Conservation (phyloP, 2,113 vertebrate genomes). For the Suricata suricatta region DNA sequence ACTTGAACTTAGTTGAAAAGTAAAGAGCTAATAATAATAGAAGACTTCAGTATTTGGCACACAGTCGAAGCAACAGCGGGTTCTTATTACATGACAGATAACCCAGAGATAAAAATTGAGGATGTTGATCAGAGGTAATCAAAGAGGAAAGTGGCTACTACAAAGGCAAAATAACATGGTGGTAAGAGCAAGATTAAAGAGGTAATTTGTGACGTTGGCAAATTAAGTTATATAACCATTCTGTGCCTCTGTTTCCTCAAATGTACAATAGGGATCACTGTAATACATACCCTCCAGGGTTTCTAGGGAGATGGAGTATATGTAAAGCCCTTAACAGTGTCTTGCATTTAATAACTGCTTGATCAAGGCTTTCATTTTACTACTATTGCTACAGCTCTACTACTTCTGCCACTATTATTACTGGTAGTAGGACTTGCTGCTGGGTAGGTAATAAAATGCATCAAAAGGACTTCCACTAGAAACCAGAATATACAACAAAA, state of each 20-base stretch:
- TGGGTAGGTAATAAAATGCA: background rate
- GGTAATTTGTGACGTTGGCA: background rate
- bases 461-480: background rate
- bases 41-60: background rate
- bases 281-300: background rate
- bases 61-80: background rate
- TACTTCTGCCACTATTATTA: background rate
- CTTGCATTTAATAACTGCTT: background rate
- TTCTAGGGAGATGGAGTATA: background rate
- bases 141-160: background rate
- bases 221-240: background rate
- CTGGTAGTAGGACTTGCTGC: background rate
- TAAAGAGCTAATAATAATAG: background rate
- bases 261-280: background rate
- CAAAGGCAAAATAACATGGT: background rate
- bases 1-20: no score
- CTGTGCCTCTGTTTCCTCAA: slow-evolving; percentile 4
- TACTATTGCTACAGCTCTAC: background rate
- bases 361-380: background rate
- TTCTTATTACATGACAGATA: slow-evolving; percentile 5
- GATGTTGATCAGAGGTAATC: background rate
- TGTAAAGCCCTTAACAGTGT: background rate
- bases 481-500: background rate
- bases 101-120: background rate
- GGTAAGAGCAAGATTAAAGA: background rate